phyloP scores from a whole-genome alignment of 35 echinoderm and acorn worm species.

The Heliocidaris tuberculata region DNA sequence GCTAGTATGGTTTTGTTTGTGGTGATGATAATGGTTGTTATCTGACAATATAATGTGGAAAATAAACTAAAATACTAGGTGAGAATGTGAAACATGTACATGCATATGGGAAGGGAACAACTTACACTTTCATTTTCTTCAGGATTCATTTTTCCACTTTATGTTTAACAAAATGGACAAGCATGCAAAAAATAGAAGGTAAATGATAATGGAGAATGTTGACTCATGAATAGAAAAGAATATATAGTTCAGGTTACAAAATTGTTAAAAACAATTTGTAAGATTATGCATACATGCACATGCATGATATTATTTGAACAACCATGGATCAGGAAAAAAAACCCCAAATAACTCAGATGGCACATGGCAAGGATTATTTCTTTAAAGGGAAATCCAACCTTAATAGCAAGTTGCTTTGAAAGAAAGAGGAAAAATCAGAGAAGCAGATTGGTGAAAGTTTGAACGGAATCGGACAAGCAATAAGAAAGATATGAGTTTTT shows the following conservation, averaged over 20 bases:
- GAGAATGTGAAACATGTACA: background rate
- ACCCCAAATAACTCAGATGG: background rate
- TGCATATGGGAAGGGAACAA: background rate
- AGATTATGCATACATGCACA: too few species aligned
- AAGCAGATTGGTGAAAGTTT: too few species aligned
- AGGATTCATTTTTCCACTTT: constrained; percentile 31
- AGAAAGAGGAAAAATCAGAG: too few species aligned
- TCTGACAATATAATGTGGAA: background rate
- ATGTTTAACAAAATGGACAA: background rate
- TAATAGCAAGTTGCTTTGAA: too few species aligned
- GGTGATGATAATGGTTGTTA: background rate
- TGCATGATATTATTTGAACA: too few species aligned
- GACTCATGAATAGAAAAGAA: background rate
- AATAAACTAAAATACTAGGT: background rate
- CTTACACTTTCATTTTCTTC: constrained; percentile 33
- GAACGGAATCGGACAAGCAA: too few species aligned
- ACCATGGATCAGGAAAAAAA: background rate
- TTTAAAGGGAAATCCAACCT: too few species aligned
- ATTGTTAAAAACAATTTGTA: too few species aligned
- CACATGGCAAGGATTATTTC: background rate
- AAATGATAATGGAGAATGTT: background rate
- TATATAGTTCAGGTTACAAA: too few species aligned
- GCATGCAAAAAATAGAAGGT: constrained; percentile 35
- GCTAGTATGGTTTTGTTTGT: background rate
- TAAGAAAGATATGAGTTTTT: too few species aligned